Evolutionary conservation across 92 coral and sea anemone species (phyloP).

Genomic region (Diadumene lineata): DNA sequence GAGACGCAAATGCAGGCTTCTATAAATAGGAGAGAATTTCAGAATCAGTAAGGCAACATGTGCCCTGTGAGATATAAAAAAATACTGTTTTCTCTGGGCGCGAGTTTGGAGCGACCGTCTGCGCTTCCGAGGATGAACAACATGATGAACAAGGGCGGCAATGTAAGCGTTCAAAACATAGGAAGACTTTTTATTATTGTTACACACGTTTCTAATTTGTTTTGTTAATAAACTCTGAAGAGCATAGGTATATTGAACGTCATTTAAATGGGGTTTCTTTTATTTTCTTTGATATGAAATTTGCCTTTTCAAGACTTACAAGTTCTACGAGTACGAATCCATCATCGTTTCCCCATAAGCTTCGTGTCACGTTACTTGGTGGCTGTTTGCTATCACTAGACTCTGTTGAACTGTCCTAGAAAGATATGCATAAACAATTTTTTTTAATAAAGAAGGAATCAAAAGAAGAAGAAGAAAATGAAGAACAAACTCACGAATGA

Average conservation of each 20-base stretch:
- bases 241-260: no score
- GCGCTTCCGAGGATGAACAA: neutral
- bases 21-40: neutral
- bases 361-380: constrained; percentile 41
- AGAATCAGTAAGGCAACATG: neutral
- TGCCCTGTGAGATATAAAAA: neutral
- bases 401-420: constrained; percentile 66
- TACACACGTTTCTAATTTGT: no score
- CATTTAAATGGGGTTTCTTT: no score
- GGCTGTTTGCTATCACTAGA: constrained; percentile 33
- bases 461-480: no score
- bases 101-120: neutral
- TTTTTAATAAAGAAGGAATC: neutral
- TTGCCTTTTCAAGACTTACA: no score
- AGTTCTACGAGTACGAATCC: constrained; percentile 94
- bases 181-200: no score
- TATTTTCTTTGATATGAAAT: no score
- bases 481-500: neutral
- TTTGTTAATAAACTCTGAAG: no score
- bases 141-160: neutral
- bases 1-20: constrained; percentile 96
- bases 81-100: neutral
- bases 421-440: neutral
- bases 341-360: constrained; percentile 77
- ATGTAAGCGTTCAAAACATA: neutral